Evolutionary conservation across 2,113 vertebrate genomes (phyloP).

Genomic region (Pygoscelis adeliae): DNA sequence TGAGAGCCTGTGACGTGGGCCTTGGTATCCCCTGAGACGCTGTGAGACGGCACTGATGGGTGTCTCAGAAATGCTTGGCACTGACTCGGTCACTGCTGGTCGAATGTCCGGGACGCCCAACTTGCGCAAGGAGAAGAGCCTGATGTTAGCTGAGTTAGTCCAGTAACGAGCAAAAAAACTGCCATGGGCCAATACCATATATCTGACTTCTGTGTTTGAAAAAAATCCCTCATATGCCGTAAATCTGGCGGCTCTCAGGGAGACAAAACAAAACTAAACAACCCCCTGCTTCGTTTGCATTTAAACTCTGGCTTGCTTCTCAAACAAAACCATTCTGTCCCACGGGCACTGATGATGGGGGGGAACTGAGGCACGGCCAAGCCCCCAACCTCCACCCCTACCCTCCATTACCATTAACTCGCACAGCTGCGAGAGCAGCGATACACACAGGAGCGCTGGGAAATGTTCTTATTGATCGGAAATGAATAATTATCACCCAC

Average conservation of each 20-base stretch:
- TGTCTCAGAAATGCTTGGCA: fast-evolving
- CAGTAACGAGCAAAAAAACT: background rate
- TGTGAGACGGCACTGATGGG: background rate
- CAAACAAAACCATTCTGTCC: background rate
- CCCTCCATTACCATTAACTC: background rate
- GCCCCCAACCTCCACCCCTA: background rate
- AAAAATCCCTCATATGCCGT: background rate
- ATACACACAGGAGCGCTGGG: conserved; percentile 30
- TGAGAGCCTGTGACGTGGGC: background rate
- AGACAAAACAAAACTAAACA: background rate
- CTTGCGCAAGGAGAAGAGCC: background rate
- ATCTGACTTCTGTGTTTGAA: background rate
- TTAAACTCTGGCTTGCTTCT: background rate
- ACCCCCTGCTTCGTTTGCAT: background rate
- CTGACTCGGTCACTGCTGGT: background rate
- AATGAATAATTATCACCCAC: conserved; percentile 75
- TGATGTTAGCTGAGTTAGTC: background rate
- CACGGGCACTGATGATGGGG: fast-evolving
- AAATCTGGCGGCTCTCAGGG: background rate
- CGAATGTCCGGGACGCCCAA: fast-evolving
- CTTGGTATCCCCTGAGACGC: background rate
- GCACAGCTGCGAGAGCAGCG: background rate
- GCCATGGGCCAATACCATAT: background rate
- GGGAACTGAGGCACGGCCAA: background rate
- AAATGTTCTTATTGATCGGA: conserved; percentile 74